phyloP scores from a whole-genome alignment of 2,113 vertebrate genomes.

The Dasypus novemcinctus region DNA sequence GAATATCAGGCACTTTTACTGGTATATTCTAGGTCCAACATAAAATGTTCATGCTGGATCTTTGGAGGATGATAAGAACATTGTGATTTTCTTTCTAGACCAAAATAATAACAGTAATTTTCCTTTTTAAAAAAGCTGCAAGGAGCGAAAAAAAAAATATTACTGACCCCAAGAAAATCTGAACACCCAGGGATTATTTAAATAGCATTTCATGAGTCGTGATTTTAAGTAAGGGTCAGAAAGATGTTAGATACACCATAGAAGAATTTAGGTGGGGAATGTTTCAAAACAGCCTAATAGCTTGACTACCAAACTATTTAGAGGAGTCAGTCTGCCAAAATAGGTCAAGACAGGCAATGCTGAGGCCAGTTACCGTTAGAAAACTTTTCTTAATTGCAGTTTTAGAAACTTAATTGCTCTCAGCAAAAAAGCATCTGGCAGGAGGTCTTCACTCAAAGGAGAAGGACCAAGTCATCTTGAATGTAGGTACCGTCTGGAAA shows the following conservation, averaged over 20 bases:
- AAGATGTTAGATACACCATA: not conserved
- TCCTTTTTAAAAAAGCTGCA: not conserved
- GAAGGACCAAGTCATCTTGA: not conserved
- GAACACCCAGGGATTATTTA: not conserved
- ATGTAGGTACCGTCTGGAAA: not conserved
- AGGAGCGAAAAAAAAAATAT: not conserved
- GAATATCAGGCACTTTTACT: rapidly evolving
- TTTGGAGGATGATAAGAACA: not conserved
- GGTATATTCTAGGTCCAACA: not conserved
- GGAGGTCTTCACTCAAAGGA: not conserved
- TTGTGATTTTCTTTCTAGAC: not conserved
- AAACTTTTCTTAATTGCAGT: conserved; percentile 34
- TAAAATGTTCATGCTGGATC: not conserved
- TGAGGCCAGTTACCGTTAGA: not conserved
- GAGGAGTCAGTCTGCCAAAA: conserved; percentile 56
- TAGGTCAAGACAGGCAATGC: conserved; percentile 51
- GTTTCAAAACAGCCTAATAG: not conserved
- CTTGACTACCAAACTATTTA: not conserved
- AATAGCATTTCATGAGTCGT: not conserved
- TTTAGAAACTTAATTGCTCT: conserved; percentile 33
- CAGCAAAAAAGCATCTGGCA: not conserved
- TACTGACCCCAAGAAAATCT: not conserved
- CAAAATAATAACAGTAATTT: not conserved
- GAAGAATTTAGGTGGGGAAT: not conserved
- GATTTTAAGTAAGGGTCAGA: not conserved